These are phyloP conservation scores for Sminthurinus aureus DNA, from an alignment of 2,888 invertebrate species.

Conservation along the genomic window DNA sequence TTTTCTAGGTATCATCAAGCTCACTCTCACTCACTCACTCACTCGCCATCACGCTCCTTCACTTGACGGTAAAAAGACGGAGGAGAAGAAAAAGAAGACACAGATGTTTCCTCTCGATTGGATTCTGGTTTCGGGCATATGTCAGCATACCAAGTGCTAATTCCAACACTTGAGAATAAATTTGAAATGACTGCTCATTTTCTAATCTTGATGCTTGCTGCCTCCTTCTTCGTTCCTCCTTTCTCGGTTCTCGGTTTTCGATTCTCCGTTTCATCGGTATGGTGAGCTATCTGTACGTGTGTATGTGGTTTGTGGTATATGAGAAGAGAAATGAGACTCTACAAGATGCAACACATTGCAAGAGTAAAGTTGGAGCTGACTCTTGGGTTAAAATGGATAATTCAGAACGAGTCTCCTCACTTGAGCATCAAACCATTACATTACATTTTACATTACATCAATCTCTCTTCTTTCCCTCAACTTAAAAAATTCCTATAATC, in stretches of 20 bases:
- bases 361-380: not conserved
- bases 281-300: not conserved
- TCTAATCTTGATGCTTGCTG: constrained; percentile 40
- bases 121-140: constrained; percentile 43
- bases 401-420: constrained; percentile 40
- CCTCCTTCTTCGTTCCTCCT: no score
- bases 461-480: not conserved
- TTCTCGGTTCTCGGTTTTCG: no score
- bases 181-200: constrained; percentile 55
- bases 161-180: constrained; percentile 52
- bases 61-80: constrained; percentile 25
- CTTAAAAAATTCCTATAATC: no score
- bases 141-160: constrained; percentile 49
- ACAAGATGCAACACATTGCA: not conserved
- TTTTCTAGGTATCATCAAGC: constrained; percentile 42
- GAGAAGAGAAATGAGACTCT: constrained; percentile 29
- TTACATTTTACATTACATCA: not conserved
- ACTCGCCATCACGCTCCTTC: constrained; percentile 1
- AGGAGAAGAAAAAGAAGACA: constrained; percentile 38
- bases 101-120: constrained; percentile 49
- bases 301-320: not conserved
- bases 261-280: no score
- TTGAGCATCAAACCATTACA: constrained; percentile 31
- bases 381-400: constrained; percentile 41
- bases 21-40: not conserved